Evolutionary conservation across 23 tunicate genomes (phyloP).

Genomic region (Phallusia fumigata): DNA sequence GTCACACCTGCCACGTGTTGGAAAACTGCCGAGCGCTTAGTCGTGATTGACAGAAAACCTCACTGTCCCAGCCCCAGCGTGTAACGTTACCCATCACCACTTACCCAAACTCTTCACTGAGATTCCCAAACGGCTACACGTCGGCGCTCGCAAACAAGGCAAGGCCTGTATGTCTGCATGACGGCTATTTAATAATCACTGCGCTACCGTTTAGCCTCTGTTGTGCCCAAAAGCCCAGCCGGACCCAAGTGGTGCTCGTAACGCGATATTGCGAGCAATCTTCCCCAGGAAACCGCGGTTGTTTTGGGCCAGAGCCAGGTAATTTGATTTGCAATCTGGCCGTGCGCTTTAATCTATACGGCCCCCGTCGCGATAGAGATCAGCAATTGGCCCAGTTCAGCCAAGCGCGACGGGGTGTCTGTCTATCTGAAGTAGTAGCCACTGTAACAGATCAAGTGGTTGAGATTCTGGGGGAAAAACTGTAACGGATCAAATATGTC

Average conservation of each 20-base stretch:
- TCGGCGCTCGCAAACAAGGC: neutral
- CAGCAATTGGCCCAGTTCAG: neutral
- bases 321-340: constrained; percentile 8
- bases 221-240: neutral
- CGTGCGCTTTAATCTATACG: neutral
- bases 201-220: neutral
- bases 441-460: neutral
- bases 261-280: neutral
- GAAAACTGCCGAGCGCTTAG: neutral
- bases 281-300: neutral
- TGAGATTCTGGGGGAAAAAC: neutral
- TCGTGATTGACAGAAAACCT: neutral
- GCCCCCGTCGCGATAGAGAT: neutral
- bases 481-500: neutral
- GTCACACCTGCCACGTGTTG: constrained; percentile 3
- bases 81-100: neutral
- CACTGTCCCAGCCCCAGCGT: neutral
- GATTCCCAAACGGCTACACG: neutral
- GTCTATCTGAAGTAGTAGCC: neutral
- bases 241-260: neutral
- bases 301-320: constrained; percentile 4
- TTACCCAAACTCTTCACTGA: neutral
- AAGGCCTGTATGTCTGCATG: neutral
- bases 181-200: neutral
- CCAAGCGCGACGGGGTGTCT: neutral